A percentile compares a stretch with the other conserved stretches of the same genome.
Conservation (phyloP, 2,113 vertebrate genomes). For the Capreolus pygargus region DNA sequence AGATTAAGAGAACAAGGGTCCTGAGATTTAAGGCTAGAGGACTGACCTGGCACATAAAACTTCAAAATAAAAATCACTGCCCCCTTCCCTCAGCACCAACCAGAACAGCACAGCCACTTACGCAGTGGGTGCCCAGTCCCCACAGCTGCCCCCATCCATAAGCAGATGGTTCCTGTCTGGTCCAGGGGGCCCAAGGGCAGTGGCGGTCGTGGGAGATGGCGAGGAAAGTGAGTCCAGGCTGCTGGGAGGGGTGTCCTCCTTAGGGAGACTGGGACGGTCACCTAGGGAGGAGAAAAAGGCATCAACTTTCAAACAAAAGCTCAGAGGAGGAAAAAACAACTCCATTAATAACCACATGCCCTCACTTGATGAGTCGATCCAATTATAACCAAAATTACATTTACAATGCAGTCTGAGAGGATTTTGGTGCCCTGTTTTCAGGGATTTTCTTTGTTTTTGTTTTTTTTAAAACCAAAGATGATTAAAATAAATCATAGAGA, state of each 20-base stretch:
- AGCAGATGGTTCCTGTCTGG: conserved; percentile 82
- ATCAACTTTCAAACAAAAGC: conserved; percentile 33
- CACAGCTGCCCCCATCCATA: conserved; percentile 72
- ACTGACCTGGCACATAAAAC: neutral
- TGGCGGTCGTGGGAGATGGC: conserved; percentile 85
- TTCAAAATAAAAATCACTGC: neutral
- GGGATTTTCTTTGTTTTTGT: neutral
- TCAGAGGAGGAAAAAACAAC: neutral
- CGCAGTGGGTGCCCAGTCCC: conserved; percentile 76
- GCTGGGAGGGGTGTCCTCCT: conserved; percentile 88
- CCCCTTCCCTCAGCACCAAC: neutral
- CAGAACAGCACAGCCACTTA: conserved; percentile 70
- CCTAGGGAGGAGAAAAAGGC: conserved; percentile 63
- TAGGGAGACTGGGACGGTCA: conserved; percentile 79
- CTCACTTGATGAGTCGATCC: neutral
- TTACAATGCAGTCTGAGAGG: conserved; percentile 35
- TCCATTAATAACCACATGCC: neutral
- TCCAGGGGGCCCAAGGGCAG: conserved; percentile 79
- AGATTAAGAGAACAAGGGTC: neutral
- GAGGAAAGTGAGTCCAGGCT: conserved; percentile 95
- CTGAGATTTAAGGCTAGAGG: neutral
- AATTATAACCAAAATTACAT: conserved; percentile 37
- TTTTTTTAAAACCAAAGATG: neutral
- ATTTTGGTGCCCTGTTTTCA: neutral
- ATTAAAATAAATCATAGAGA: conserved; percentile 46